Percentiles rank a stretch among this genome's conserved stretches.
phyloP scores from a whole-genome alignment of 2,888 invertebrate genomes.

The Andrena minutula region DNA sequence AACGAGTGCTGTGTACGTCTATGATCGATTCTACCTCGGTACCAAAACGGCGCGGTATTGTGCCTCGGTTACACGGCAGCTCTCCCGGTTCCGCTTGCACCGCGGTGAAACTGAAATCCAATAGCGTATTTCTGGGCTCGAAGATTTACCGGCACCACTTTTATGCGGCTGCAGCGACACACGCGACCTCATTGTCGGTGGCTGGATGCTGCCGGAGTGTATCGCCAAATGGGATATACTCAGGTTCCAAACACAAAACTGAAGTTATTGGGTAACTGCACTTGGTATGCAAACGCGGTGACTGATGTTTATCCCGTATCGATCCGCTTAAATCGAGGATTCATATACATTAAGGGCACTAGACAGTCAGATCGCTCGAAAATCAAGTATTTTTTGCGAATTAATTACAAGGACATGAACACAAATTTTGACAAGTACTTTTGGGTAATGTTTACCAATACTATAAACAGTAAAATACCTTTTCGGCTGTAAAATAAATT shows the following conservation, averaged over 20 bases:
- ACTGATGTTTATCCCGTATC: conserved; percentile 6
- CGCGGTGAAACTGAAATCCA: conserved; percentile 41
- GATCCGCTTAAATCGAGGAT: not conserved
- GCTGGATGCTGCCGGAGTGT: not conserved
- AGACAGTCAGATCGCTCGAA: no score
- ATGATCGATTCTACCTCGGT: conserved; percentile 51
- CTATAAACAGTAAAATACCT: no score
- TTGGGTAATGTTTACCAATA: no score
- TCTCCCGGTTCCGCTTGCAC: conserved; percentile 45
- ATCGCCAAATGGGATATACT: conserved; percentile 42
- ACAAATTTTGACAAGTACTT: no score
- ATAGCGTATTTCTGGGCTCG: conserved; percentile 53
- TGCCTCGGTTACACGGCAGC: conserved; percentile 24
- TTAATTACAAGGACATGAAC: no score
- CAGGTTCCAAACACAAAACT: conserved; percentile 22
- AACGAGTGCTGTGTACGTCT: not conserved
- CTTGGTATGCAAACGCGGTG: not conserved
- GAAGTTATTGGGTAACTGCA: conserved; percentile 36
- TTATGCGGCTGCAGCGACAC: conserved; percentile 19
- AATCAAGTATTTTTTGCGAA: no score
- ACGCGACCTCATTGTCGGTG: no score
- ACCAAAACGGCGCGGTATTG: conserved; percentile 5
- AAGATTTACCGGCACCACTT: conserved; percentile 55
- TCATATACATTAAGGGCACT: not conserved
- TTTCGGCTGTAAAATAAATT: no score